These are phyloP conservation scores for Pocota personata DNA, from an alignment of 2,888 invertebrate genomes.

Conservation along the genomic window DNA sequence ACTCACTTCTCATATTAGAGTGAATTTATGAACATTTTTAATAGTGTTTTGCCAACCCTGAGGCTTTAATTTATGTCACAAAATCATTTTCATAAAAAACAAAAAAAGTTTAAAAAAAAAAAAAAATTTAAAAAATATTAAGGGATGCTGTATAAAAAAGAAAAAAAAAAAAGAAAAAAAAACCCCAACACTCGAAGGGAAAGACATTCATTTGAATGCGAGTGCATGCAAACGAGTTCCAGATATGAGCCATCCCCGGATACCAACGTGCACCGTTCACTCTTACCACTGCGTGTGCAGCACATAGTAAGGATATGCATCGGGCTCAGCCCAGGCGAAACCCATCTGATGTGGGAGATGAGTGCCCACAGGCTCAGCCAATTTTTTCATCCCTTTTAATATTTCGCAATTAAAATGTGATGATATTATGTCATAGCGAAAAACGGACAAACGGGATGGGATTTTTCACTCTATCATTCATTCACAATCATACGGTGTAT, in stretches of 20 bases:
- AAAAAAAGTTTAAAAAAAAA: conserved; percentile 19
- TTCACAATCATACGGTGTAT: conserved; percentile 31
- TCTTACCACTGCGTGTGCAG: conserved; percentile 59
- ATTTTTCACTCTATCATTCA: conserved; percentile 74
- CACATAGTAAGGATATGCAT: conserved; percentile 27
- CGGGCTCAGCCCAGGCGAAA: conserved; percentile 37
- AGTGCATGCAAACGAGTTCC: conserved; percentile 72
- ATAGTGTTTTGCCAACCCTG: conserved; percentile 74
- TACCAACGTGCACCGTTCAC: conserved; percentile 29
- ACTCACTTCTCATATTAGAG: conserved; percentile 69
- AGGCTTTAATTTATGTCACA: conserved; percentile 75
- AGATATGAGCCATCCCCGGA: conserved; percentile 73
- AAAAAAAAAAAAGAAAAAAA: conserved; percentile 40
- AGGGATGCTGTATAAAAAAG: conserved; percentile 48
- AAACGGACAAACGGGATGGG: conserved; percentile 73
- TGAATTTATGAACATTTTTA: conserved; percentile 75
- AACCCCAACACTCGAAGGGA: conserved; percentile 69
- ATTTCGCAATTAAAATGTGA: conserved; percentile 74
- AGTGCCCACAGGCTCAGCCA: conserved; percentile 73
- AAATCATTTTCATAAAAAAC: conserved; percentile 75
- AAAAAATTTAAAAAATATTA: conserved; percentile 40
- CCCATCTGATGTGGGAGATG: conserved; percentile 46
- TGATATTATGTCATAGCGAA: conserved; percentile 74
- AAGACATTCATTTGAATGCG: conserved; percentile 72
- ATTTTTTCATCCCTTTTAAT: conserved; percentile 74